Conservation (phyloP, 2,113 vertebrate genomes). For the Gallinago paraguaiae region DNA sequence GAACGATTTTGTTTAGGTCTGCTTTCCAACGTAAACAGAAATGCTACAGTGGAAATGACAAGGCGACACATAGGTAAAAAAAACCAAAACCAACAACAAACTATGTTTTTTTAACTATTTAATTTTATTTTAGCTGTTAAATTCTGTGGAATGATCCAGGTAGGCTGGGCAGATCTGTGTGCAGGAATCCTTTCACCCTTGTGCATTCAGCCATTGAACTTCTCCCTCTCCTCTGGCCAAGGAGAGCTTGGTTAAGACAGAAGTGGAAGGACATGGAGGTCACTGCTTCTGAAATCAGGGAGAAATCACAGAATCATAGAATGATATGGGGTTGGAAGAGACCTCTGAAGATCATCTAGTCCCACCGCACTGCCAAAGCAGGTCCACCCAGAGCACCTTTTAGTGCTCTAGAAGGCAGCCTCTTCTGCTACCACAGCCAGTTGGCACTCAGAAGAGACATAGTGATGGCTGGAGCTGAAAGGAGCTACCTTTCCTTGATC, state of each 20-base stretch:
- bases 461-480: background rate
- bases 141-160: background rate
- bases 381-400: too few species aligned
- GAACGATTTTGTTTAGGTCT: slow-evolving; percentile 96
- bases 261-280: background rate
- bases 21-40: slow-evolving; percentile 96
- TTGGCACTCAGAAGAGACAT: background rate
- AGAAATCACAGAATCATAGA: background rate
- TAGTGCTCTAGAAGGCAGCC: background rate
- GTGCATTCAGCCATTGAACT: background rate
- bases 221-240: background rate
- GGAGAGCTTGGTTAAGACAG: background rate
- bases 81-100: too few species aligned
- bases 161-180: background rate
- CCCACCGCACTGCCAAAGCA: too few species aligned
- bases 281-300: background rate
- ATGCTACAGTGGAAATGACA: slow-evolving; percentile 98
- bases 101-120: background rate
- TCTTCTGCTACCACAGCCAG: background rate
- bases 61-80: slow-evolving; percentile 94
- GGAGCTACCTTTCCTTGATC: background rate
- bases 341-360: too few species aligned
- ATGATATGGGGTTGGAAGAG: too few species aligned
- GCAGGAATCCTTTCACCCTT: background rate
- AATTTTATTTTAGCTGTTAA: background rate